Evolutionary conservation across 2,888 invertebrate species (phyloP).

Genomic region (Sicus ferrugineus): DNA sequence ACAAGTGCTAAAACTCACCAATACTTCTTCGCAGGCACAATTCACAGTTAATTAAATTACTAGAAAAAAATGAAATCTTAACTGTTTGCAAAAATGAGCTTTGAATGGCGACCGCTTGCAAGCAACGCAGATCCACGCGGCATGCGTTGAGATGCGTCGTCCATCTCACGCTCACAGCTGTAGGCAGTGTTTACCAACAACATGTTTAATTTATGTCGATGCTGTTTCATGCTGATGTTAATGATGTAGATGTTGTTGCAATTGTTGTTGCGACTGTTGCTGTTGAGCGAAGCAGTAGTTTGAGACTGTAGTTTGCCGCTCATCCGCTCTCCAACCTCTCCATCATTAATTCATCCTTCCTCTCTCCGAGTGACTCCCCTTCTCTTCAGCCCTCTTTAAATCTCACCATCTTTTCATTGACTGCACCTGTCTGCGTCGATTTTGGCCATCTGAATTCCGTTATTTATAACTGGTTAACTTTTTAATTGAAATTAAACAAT

Average conservation of each 20-base stretch:
- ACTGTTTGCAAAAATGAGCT: neutral
- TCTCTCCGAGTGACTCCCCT: neutral
- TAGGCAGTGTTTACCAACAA: neutral
- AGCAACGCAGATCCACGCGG: neutral
- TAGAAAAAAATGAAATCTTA: neutral
- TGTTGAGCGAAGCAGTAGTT: constrained; percentile 2
- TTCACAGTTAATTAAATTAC: neutral
- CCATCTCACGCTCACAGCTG: neutral
- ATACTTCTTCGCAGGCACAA: neutral
- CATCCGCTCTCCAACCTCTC: neutral
- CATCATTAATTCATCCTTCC: neutral
- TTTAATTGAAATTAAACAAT: neutral
- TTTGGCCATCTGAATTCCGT: constrained; percentile 4
- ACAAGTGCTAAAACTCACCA: neutral
- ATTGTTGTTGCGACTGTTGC: neutral
- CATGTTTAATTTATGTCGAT: neutral
- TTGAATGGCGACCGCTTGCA: neutral
- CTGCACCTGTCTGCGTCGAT: constrained; percentile 3
- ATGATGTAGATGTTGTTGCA: neutral
- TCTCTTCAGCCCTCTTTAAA: neutral
- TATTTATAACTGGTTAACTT: constrained; percentile 4
- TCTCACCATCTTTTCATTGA: neutral
- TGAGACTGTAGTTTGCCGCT: neutral
- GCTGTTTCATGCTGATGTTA: neutral
- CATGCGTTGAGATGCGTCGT: neutral